phyloP scores from a whole-genome alignment of 2,797 vertebrate genomes.

The Pangasius larnaudii region DNA sequence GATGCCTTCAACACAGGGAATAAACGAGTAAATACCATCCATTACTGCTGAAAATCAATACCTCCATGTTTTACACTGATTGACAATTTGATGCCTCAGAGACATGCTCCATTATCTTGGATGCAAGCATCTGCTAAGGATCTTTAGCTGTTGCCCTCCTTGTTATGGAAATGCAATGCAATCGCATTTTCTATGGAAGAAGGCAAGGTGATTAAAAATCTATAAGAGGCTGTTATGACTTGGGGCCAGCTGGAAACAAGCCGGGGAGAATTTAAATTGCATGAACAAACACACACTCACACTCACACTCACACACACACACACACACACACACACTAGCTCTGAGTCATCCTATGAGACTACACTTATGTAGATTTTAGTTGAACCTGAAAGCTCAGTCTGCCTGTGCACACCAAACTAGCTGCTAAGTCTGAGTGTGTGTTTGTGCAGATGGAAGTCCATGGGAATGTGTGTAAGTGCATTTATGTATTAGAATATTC shows the following conservation, averaged over 20 bases:
- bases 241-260: slow-evolving; percentile 44
- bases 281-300: slow-evolving; percentile 21
- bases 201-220: slow-evolving; percentile 57
- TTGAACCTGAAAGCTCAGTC: slow-evolving; percentile 36
- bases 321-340: slow-evolving; percentile 18
- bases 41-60: slow-evolving; percentile 46
- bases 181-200: slow-evolving; percentile 47
- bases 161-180: slow-evolving; percentile 36
- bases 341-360: slow-evolving; percentile 42
- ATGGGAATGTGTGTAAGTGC: neutral
- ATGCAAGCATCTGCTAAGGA: slow-evolving; percentile 19
- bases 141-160: slow-evolving; percentile 25
- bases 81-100: slow-evolving; percentile 47
- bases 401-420: slow-evolving; percentile 21
- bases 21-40: slow-evolving; percentile 33
- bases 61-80: slow-evolving; percentile 50
- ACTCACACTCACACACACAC: slow-evolving; percentile 22
- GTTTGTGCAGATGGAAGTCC: neutral
- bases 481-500: neutral
- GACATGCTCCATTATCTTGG: slow-evolving; percentile 33
- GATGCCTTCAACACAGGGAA: slow-evolving; percentile 17
- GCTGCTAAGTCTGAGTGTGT: neutral
- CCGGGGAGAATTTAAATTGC: slow-evolving; percentile 36
- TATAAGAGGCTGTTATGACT: slow-evolving; percentile 56
- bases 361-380: slow-evolving; percentile 37